Evolutionary conservation across 92 coral and sea anemone genomes (phyloP), one percentile per base, ranked within the genome.

Genomic region (Actinostola sp.): DNA sequence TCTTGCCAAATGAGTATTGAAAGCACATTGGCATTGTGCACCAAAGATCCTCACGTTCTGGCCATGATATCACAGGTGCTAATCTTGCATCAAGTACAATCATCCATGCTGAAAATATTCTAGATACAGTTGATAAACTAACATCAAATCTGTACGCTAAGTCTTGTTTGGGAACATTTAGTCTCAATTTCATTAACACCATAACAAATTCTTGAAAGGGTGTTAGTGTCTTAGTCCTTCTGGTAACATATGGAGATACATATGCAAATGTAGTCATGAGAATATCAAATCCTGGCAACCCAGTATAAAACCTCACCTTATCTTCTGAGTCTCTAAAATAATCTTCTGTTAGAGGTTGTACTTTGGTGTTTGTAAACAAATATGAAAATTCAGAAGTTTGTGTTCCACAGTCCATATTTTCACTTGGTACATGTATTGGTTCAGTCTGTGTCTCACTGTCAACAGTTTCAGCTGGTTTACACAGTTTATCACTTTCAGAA

Each of bases 31-130:
- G 89, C 89, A 84, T 84, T 42, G 83, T 84, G 26, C 67, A 36
- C 89, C 89, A 79, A 38, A 78, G 81, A 3, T 48, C 70, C 60
- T 82, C 87, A 56, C 87, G 71, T 50, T 82, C 87, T 71, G 85
- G 89, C 85, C 89, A 84, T 58, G 34, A 24, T 25, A 82, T 75
- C 20, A 75, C 66, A 7, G 80, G 66, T 41, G 67, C 48, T 41
- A 80, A 73, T n/a, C 85, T 50, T 12, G 46, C 55, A 42, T 80
- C 85, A 58, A 80, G 52, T 9, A 63, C 66, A 20, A 80, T 25
- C 85, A 80, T 80, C 85, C 85, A 71, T 27, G 72, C 33, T 29
- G 55, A 44, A 63, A 80, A 71, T 20, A 51, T 39, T 52, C 73
- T 80, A 34, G 79, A 71, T 21, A 80, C 63, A 14, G 79, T 71